Percentiles rank a stretch among this genome's conserved stretches.
Evolutionary conservation across 2,888 invertebrate species (phyloP).

Genomic region (Dicyrtoma fusca): DNA sequence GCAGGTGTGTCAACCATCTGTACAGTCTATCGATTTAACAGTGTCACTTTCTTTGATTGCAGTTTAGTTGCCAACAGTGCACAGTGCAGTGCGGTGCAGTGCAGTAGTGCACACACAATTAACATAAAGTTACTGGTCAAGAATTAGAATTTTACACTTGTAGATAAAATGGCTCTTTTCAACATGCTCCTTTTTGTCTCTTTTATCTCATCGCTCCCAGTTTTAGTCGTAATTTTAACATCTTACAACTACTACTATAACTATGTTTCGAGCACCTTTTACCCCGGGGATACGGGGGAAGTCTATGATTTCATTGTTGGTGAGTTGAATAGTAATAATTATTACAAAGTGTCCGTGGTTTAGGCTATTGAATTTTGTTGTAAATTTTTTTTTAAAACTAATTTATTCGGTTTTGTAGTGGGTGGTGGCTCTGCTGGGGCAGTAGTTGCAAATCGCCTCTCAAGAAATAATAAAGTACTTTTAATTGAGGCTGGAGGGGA

Average conservation of each 20-base stretch:
- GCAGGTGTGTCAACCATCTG: no score
- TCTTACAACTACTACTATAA: constrained; percentile 46
- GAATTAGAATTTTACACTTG: no score
- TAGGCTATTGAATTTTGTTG: neutral
- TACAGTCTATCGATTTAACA: no score
- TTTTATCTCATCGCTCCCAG: constrained; percentile 42
- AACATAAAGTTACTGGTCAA: no score
- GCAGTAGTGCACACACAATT: no score
- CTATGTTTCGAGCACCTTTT: constrained; percentile 35
- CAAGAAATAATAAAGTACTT: constrained; percentile 62
- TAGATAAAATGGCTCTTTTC: neutral
- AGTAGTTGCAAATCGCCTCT: constrained; percentile 67
- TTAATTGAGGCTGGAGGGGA: constrained; percentile 72
- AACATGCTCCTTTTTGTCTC: neutral
- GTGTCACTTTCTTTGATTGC: no score
- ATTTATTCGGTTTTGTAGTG: neutral
- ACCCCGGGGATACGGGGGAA: constrained; percentile 27
- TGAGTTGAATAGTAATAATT: constrained; percentile 12
- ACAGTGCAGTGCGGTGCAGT: no score
- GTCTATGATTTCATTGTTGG: constrained; percentile 51
- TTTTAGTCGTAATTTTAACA: constrained; percentile 41
- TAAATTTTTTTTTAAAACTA: neutral
- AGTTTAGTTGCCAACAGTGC: no score
- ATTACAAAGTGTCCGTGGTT: no score
- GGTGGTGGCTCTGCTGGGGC: neutral